Percentiles rank a stretch among this genome's conserved stretches.
Evolutionary conservation across 2,888 invertebrate species (phyloP).

Genomic region (Scaptodrosophila latifasciaeformis): DNA sequence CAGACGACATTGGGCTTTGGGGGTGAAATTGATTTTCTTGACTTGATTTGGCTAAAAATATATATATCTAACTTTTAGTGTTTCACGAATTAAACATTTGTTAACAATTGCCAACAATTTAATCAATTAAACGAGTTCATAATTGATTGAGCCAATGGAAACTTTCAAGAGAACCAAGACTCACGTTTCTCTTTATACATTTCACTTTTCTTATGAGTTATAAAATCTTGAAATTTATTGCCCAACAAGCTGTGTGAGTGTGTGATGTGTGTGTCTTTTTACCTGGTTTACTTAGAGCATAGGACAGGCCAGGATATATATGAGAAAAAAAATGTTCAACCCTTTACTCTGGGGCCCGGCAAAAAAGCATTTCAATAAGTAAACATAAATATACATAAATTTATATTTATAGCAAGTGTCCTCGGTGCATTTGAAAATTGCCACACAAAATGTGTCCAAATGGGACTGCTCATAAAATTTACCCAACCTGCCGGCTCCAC

Average conservation of each 20-base stretch:
- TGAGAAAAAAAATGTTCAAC: conserved; percentile 17
- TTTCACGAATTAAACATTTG: background rate
- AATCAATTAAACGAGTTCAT: conserved; percentile 20
- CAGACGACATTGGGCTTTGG: background rate
- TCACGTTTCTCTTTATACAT: too few relatives aligned
- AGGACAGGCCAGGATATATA: conserved; percentile 14
- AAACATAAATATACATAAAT: conserved; percentile 49
- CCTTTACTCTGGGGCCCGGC: too few relatives aligned
- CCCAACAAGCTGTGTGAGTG: conserved; percentile 49
- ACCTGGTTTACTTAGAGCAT: conserved; percentile 12
- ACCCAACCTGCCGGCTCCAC: background rate
- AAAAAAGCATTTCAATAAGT: conserved; percentile 52
- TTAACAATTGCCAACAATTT: background rate
- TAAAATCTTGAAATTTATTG: conserved; percentile 55
- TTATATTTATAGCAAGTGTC: conserved; percentile 60
- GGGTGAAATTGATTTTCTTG: background rate
- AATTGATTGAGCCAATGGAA: too few relatives aligned
- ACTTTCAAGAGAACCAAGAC: too few relatives aligned
- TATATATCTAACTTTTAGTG: too few relatives aligned
- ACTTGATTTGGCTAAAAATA: too few relatives aligned
- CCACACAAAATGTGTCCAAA: conserved; percentile 37
- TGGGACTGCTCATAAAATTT: background rate
- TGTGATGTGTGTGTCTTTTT: too few relatives aligned
- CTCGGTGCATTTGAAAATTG: conserved; percentile 62
- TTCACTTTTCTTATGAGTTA: conserved; percentile 12